A percentile compares a stretch with the other conserved stretches of the same genome.
Conservation (phyloP, 2,797 vertebrate genomes). For the Aplochiton taeniatus region DNA sequence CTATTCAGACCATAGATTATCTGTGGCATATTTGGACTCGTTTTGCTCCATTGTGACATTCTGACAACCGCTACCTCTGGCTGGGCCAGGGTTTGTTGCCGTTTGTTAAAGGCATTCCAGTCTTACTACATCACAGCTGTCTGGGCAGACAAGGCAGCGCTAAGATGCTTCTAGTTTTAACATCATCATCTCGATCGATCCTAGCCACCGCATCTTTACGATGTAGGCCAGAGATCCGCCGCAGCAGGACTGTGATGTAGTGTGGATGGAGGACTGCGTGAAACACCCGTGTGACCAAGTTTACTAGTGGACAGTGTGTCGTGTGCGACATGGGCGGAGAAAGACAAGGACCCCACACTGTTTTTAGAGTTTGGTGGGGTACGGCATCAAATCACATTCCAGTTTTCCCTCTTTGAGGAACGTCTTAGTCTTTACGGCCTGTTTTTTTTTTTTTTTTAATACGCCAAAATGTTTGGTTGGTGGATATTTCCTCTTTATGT, state of each 20-base stretch:
- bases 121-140: too few relatives aligned
- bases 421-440: background rate
- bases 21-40: background rate
- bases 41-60: background rate
- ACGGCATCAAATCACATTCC: background rate
- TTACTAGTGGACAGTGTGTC: background rate
- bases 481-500: too few relatives aligned
- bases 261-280: too few relatives aligned
- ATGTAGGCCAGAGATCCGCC: too few relatives aligned
- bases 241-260: too few relatives aligned
- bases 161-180: too few relatives aligned
- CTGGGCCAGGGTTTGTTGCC: constrained; percentile 6
- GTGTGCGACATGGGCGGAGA: background rate
- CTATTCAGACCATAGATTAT: background rate
- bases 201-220: too few relatives aligned
- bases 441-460: constrained; percentile 20
- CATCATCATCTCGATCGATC: too few relatives aligned
- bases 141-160: too few relatives aligned
- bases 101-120: too few relatives aligned
- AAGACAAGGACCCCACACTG: background rate
- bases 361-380: constrained; percentile 9
- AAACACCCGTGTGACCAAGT: too few relatives aligned
- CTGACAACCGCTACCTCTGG: background rate
- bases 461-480: background rate
- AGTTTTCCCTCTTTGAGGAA: background rate